Base-by-base conservation (phyloP, 2,113 vertebrate genomes). In the Nibea albiflora region DNA sequence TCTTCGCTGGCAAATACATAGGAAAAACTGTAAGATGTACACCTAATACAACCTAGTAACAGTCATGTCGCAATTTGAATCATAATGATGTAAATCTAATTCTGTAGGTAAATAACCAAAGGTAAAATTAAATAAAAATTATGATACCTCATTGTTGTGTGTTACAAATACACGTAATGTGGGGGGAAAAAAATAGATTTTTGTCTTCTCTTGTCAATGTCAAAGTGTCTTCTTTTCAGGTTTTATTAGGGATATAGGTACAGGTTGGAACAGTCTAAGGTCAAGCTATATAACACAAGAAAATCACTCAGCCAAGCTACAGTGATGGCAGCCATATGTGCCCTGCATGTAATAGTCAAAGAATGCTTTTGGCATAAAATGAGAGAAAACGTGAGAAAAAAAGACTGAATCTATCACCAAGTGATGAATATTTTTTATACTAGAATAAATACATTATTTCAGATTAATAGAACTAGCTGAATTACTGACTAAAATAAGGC, bases 311-410 rank as follows among this genome's bases (percentile, higher is more conserved):
- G 44, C 44, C 62, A 61, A 80, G 63, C 82, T 62, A 24, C 47
- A 53, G 64, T 62, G 54, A 85, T 79, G 50, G 63, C 11, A 78
- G 52, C 81, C 88, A 85, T 72, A 86, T 87, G 86, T 78, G 44
- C 54, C 39, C 53, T 56, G 42, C 28, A 64, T 78, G 77, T 20
- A 69, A 75, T 26, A 49, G 62, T 58, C 50, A 54, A 60, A 78
- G 26, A 47, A 78, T 64, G 76, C 56, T 68, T 87, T 88, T 60
- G 80, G 56, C 28, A 68, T 84, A 58, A 80, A 54, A 39, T 12
- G 19, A 64, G 35, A 42, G 35, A 58, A 62, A 76, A 68, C 47
- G 58, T n/a, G 15, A 63, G 52, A 53, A 73, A 46, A 46, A 60
- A 56, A 74, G 60, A 63, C 22, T 67, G 28, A 62, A 49, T 14